Evolutionary conservation across 2,797 vertebrate species (phyloP).

Genomic region (Carapus acus): DNA sequence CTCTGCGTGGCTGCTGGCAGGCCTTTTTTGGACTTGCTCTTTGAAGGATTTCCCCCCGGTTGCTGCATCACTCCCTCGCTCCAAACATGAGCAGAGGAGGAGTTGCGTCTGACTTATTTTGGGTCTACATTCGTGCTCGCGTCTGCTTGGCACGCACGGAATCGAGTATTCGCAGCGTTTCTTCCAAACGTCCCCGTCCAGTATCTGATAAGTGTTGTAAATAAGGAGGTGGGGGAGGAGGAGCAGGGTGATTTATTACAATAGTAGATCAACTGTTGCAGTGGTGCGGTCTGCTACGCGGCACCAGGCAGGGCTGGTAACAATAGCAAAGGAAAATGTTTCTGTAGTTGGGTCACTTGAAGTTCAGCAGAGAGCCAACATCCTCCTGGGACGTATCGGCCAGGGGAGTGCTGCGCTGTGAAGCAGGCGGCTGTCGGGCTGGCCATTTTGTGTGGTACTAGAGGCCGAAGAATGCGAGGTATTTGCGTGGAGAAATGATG

Average conservation of each 20-base stretch:
- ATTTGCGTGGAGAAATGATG: constrained; percentile 57
- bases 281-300: constrained; percentile 5
- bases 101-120: no score
- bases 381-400: constrained; percentile 41
- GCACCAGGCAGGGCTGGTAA: constrained; percentile 35
- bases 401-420: constrained; percentile 32
- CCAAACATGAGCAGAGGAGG: background rate
- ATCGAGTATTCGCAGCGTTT: no score
- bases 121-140: no score
- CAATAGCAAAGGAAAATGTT: constrained; percentile 61
- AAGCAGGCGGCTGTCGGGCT: constrained; percentile 37
- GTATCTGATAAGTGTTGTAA: background rate
- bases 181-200: no score
- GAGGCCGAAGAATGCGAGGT: constrained; percentile 56
- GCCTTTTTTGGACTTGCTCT: constrained; percentile 6
- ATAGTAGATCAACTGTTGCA: constrained; percentile 17
- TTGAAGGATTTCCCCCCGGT: constrained; percentile 17
- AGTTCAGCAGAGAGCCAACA: constrained; percentile 57
- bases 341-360: constrained; percentile 56
- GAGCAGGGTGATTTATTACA: constrained; percentile 15
- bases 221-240: background rate
- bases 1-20: constrained; percentile 5
- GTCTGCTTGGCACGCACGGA: no score
- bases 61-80: background rate
- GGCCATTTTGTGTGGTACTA: constrained; percentile 35